phyloP scores from a whole-genome alignment of 2,888 invertebrate species.

The Nasonovia ribisnigri region DNA sequence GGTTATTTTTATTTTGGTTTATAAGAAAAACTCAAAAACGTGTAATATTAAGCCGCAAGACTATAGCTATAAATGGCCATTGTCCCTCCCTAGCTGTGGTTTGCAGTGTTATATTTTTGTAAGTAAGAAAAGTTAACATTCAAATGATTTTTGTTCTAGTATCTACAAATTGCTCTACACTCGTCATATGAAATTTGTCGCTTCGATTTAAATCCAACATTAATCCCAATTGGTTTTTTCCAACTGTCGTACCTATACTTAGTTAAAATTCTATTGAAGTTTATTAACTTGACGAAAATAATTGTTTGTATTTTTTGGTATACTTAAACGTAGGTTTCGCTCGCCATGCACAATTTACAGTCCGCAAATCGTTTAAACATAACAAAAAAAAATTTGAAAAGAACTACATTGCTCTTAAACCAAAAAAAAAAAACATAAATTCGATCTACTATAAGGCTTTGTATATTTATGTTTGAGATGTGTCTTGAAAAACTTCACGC shows the following conservation, averaged over 20 bases:
- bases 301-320: not conserved
- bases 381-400: not conserved
- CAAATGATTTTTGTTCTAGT: not conserved
- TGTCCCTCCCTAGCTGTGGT: not conserved
- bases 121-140: not conserved
- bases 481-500: not conserved
- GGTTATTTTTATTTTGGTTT: not conserved
- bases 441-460: too few species aligned
- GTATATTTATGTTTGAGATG: too few species aligned
- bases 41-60: not conserved
- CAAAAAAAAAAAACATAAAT: not conserved
- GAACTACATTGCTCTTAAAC: not conserved
- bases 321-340: not conserved
- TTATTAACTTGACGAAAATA: not conserved
- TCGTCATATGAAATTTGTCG: too few species aligned
- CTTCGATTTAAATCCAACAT: not conserved
- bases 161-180: not conserved
- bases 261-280: too few species aligned
- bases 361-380: not conserved
- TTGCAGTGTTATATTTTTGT: not conserved
- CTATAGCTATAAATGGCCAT: not conserved
- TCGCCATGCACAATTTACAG: not conserved
- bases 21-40: not conserved
- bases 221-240: too few species aligned
- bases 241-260: not conserved